Conservation (phyloP, 2,888 invertebrate species). For the Phaonia tiefii region DNA sequence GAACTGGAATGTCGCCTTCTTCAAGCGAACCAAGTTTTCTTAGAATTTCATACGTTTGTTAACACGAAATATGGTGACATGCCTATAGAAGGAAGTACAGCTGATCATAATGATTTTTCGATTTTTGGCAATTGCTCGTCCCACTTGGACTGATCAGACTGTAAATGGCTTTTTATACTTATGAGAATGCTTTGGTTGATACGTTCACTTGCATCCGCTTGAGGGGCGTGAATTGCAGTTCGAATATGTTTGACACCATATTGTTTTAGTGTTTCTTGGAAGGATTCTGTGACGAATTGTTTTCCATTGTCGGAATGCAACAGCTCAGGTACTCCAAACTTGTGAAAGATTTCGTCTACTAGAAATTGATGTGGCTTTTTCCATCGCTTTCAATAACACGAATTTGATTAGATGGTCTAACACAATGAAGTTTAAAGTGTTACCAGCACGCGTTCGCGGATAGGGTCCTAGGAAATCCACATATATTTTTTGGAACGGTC, state of each 20-base stretch:
- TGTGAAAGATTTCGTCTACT: constrained; percentile 1
- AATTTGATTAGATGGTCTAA: constrained; percentile 10
- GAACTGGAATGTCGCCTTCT: background rate
- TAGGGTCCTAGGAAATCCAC: no score
- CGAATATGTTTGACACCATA: background rate
- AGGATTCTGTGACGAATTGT: background rate
- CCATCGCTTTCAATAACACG: constrained; percentile 1
- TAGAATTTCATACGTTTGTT: constrained; percentile 8
- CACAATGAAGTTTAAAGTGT: constrained; percentile 7
- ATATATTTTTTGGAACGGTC: no score
- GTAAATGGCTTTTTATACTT: background rate
- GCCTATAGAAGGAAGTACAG: background rate
- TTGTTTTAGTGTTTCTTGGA: background rate
- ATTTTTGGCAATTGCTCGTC: constrained; percentile 12
- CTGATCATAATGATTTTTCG: constrained; percentile 10
- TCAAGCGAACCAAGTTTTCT: background rate
- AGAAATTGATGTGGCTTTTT: background rate
- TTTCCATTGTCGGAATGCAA: constrained; percentile 1
- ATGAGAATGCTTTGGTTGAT: constrained; percentile 4
- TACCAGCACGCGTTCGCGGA: no score
- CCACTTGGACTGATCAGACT: constrained; percentile 13
- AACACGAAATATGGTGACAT: background rate
- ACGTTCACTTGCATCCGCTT: background rate
- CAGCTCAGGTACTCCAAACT: constrained; percentile 10
- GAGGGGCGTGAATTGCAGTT: constrained; percentile 5